phyloP scores from a whole-genome alignment of 2,888 invertebrate genomes.

The Drosophila dives region DNA sequence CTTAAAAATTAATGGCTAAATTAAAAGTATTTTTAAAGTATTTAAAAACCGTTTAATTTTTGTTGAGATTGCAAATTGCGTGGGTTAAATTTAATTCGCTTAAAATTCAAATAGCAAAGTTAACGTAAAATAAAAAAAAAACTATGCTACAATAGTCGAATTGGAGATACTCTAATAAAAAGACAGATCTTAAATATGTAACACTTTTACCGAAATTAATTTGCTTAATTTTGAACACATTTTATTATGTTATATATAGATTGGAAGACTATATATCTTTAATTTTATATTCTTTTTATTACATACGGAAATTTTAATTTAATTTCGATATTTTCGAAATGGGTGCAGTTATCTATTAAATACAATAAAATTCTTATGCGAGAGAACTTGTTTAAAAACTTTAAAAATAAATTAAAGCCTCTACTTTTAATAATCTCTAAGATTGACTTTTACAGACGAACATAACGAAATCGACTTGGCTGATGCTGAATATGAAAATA shows the following conservation, averaged over 20 bases:
- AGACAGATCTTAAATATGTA: neutral
- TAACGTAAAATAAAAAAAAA: neutral
- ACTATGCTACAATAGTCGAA: neutral
- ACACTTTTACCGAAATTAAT: neutral
- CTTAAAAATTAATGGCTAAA: neutral
- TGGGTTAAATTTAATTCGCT: neutral
- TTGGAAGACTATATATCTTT: accelerated
- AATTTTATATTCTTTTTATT: neutral
- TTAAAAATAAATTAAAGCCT: no score
- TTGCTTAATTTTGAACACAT: neutral
- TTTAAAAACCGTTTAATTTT: neutral
- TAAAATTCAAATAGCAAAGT: neutral
- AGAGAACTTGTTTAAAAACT: neutral
- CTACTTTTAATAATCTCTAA: neutral
- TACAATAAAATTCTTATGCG: accelerated
- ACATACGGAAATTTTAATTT: neutral
- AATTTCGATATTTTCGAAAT: neutral
- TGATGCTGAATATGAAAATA: neutral
- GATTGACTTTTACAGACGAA: neutral
- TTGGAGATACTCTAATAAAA: neutral
- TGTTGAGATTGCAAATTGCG: neutral
- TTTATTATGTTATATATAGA: neutral
- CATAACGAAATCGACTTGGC: neutral
- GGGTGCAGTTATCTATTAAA: neutral
- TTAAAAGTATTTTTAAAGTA: neutral